Percentiles rank a stretch among this genome's conserved stretches.
Conservation (phyloP, 2,888 invertebrate genomes). For the Petrophora chlorosata region DNA sequence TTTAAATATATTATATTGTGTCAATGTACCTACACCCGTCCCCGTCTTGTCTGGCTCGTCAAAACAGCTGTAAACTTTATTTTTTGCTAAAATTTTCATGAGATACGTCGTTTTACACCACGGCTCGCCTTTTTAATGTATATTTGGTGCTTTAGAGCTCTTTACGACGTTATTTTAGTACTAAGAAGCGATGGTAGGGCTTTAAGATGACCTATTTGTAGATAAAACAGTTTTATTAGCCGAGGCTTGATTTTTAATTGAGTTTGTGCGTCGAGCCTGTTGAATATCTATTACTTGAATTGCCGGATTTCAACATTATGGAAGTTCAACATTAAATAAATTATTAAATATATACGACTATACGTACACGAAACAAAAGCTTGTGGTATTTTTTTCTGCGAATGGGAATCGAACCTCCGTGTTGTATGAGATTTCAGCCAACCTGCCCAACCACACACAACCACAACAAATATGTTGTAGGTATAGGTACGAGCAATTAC, state of each 20-base stretch:
- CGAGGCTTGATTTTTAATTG: background rate
- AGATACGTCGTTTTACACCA: slow-evolving; percentile 19
- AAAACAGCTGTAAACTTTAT: slow-evolving; percentile 26
- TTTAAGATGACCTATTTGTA: background rate
- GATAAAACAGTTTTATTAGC: background rate
- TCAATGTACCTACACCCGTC: background rate
- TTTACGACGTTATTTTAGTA: slow-evolving; percentile 11
- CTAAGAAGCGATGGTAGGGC: background rate
- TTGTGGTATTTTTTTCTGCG: too few species aligned
- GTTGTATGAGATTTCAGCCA: too few species aligned
- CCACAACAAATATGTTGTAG: too few species aligned
- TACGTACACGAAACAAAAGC: too few species aligned
- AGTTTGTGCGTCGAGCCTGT: background rate
- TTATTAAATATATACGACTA: too few species aligned
- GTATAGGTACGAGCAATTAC: too few species aligned
- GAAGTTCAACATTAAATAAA: too few species aligned
- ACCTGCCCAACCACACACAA: too few species aligned
- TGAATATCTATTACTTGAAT: too few species aligned
- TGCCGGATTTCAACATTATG: too few species aligned
- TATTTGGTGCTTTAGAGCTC: slow-evolving; percentile 19
- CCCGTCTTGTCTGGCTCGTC: background rate
- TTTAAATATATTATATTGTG: slow-evolving; percentile 11
- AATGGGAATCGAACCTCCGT: too few species aligned
- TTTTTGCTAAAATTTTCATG: slow-evolving; percentile 30
- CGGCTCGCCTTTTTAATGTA: slow-evolving; percentile 29